Evolutionary conservation across 2,888 invertebrate genomes (phyloP), one percentile per base, ranked within the genome.

Genomic region (Eilema sororculum): DNA sequence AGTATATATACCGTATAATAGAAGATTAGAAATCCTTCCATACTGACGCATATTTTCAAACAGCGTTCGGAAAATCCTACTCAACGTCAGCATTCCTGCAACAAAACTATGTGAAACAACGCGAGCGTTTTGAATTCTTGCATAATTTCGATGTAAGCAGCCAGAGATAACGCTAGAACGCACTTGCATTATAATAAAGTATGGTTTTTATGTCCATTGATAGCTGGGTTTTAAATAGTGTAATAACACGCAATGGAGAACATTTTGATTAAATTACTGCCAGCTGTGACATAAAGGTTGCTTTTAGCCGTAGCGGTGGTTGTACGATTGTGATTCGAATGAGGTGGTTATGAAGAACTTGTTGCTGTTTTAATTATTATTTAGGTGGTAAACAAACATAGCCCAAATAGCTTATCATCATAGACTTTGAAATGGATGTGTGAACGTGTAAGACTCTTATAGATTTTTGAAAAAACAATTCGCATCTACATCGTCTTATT

Each of bases 121-220:
- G 28, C 60, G 25, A 60, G 13, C 61, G 71, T 30, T 71, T 13
- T 0, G 66, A 62, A 81, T 81, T 78, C 77, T 67, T 74, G 77
- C 77, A 75, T 81, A 81, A 81, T 78, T 78, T 69, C 33, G 60
- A 62, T 79, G 75, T 81, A 78, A 78, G 75, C 70, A 74, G 52
- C 24, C 58, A 24, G 12, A 69, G 81, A 80, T 81, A 78, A 72
- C 64, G 69, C 64, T 10, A 20, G 9, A 64, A 64, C 67, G 9
- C 22, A 64, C 71, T 77, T 80, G 75, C 81, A 80, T 76, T 70
- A 76, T 71, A 64, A 76, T 80, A 80, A 81, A 81, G 33, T 37
- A 25, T 8, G 58, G 72, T 71, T 76, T 81, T 81, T 81, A 81
- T 75, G 60, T 25, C 16, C 78, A 75, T 75, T 72, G 79, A 77